phyloP scores from a whole-genome alignment of 92 coral and sea anemone species.

The Pocillopora meandrina region DNA sequence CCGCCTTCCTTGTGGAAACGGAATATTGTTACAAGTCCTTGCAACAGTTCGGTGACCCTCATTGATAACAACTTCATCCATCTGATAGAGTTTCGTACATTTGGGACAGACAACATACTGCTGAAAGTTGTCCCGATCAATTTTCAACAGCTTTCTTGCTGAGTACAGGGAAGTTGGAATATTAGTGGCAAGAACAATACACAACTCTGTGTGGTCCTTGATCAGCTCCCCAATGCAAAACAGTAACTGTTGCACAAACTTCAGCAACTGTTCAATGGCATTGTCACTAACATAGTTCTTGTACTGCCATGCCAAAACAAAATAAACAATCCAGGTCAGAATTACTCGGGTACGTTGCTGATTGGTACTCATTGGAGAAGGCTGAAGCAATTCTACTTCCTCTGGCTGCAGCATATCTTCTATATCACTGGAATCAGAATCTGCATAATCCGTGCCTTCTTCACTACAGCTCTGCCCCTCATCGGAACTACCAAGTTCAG shows the following conservation, averaged over 20 bases:
- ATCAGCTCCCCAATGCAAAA: slow-evolving; percentile 37
- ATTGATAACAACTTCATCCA: slow-evolving; percentile 36
- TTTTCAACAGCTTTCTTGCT: slow-evolving; percentile 38
- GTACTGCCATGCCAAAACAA: slow-evolving; percentile 49
- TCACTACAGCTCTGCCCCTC: not conserved
- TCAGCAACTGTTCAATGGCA: slow-evolving; percentile 52
- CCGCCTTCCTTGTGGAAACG: slow-evolving; percentile 18
- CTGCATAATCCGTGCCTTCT: slow-evolving; percentile 12
- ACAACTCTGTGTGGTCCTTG: slow-evolving; percentile 32
- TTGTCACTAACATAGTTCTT: slow-evolving; percentile 56
- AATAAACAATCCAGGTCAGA: slow-evolving; percentile 49
- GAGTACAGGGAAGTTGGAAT: slow-evolving; percentile 52
- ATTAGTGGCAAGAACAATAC: slow-evolving; percentile 41
- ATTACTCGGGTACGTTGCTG: slow-evolving; percentile 12
- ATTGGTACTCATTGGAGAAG: slow-evolving; percentile 12
- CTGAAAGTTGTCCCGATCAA: slow-evolving; percentile 30
- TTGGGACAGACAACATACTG: slow-evolving; percentile 46
- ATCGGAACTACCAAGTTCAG: too few species aligned
- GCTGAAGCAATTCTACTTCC: slow-evolving; percentile 36
- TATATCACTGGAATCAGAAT: slow-evolving; percentile 8
- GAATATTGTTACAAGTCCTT: slow-evolving; percentile 49
- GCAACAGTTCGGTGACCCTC: slow-evolving; percentile 32
- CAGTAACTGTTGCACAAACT: slow-evolving; percentile 32
- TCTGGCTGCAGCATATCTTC: slow-evolving; percentile 8
- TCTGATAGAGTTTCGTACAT: slow-evolving; percentile 46